Base-by-base conservation (phyloP, 2,888 invertebrate species). In the Drosophila neonasuta region DNA sequence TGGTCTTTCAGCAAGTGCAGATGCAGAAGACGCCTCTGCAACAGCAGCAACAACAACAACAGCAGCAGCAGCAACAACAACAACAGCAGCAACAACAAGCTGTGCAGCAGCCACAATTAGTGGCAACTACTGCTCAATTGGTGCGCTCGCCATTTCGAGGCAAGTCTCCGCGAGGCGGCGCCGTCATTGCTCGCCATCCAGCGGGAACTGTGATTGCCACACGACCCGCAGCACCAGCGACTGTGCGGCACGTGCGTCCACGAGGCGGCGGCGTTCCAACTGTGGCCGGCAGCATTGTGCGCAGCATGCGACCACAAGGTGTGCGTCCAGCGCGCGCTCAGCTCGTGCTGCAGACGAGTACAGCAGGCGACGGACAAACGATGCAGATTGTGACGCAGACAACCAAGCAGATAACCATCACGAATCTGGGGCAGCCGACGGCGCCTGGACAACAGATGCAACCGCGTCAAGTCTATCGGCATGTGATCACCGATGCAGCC, bases 1-100 rank as follows among this genome's bases (percentile, higher is more conserved):
- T 90, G 1, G 86, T 89, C 13, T 88, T 85, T 51, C 90, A 90
- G 64, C 90, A 88, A 56, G 79, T 90, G 46, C 90, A 89, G 15
- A 71, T 84, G 24, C 80, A 79, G 6, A 89, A 74, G 24, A 24
- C 76, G 0, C 80, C 71, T 7, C 39, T 76, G 17, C 83, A 66
- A 24, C 78, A 71, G 2, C 71, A 70, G 11, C 69, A 61, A 10
- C 84, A 67, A 9, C 68, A 52, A 9, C 79, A 58, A 4, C 74
- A 55, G 7, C 71, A 57, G 39, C 70, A 71, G 10, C 69, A 61
- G 8, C 84, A 20, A 4, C 20, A 20, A 20, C 20, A 20, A 3
- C 60, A 56, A 30, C 63, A 69, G 10, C 59, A 34, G 9, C 61
- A 30, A 8, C 70, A 65, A 6, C 67, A 54, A n/a, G 71, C 70